Conservation (phyloP, 2,113 vertebrate genomes). For the Rhinichthys klamathensis region DNA sequence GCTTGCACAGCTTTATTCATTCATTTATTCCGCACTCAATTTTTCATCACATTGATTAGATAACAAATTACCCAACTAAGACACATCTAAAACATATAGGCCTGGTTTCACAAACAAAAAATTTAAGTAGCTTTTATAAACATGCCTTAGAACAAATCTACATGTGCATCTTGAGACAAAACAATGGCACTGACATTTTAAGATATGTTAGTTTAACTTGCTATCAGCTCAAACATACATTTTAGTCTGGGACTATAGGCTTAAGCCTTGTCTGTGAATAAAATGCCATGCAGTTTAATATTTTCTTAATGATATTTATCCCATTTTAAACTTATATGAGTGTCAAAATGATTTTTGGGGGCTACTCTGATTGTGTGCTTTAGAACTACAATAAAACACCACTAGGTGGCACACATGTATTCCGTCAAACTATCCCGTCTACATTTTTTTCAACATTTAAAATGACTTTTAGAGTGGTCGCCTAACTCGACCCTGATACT, state of each 20-base stretch:
- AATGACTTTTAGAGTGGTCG: not conserved
- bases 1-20: not conserved
- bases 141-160: too few relatives aligned
- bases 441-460: not conserved
- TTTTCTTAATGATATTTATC: not conserved
- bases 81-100: not conserved
- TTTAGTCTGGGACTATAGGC: too few relatives aligned
- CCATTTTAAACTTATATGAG: not conserved
- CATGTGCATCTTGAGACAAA: too few relatives aligned
- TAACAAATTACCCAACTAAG: not conserved
- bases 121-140: too few relatives aligned
- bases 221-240: too few relatives aligned
- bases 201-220: too few relatives aligned
- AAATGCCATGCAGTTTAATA: not conserved
- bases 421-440: not conserved
- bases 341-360: not conserved
- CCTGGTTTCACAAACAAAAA: too few relatives aligned
- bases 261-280: too few relatives aligned
- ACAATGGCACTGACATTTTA: too few relatives aligned
- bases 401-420: slow-evolving; percentile 15
- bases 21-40: not conserved
- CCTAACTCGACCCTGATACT: too few relatives aligned
- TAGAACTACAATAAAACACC: not conserved
- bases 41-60: not conserved
- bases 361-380: not conserved